Evolutionary conservation across 2,113 vertebrate genomes (phyloP), one percentile per base, ranked within the genome.

Genomic region (Amblyopsis rosae): DNA sequence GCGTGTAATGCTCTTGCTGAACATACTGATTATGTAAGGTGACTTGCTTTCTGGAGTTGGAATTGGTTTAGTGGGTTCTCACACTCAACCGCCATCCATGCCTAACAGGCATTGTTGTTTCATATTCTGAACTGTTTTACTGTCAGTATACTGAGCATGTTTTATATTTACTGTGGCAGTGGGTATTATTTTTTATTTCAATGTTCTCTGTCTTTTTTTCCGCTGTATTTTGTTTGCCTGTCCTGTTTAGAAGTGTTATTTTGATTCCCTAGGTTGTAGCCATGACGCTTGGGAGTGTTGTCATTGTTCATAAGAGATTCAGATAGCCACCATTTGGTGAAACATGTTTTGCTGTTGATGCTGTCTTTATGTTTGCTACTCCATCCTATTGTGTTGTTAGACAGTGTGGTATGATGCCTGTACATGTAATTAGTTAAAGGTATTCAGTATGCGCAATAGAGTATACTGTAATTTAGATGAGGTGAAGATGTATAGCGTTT

Each of bases 301-400:
- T 16, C n/a, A n/a, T 6, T 54, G 13, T 51, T 69, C 26, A 57
- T 45, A 45, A 53, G 19, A 58, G 51, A 62, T 58, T 82, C 72
- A 60, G 47, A 53, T 49, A 35, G 16, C 62, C 19, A 16, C 32
- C 71, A 56, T 56, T 61, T 67, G 62, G 17, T 10, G 32, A 53
- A 33, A 62, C 16, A 56, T 50, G 33, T 76, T 73, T 46, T 62
- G 55, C 57, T 64, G 62, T 73, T 69, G 67, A 48, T 84, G 59
- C 45, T 73, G 59, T 59, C 59, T 77, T 80, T 61, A 61, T 49
- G 35, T 41, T 6, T 65, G 15, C 51, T 33, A 0, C 45, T 69
- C 62, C 48, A 11, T 55, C 19, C 12, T 47, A 49, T 26, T 26
- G 26, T 26, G 26, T 26, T 26, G 26, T 41, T 41, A 41, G 4